phyloP scores from a whole-genome alignment of 2,113 vertebrate species.

The Haemorhous mexicanus region DNA sequence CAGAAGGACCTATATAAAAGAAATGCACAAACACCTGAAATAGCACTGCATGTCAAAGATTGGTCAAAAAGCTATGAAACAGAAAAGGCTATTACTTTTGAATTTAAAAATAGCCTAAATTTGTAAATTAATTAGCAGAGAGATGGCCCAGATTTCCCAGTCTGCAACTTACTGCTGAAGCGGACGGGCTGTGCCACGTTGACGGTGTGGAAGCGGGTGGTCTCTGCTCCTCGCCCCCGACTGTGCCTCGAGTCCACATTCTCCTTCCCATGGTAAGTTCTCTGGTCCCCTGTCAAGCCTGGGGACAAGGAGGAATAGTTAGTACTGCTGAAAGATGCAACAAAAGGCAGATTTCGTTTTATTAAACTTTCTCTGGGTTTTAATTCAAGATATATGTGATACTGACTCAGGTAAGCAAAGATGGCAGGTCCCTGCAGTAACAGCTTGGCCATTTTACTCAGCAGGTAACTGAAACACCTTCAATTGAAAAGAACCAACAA shows the following conservation, averaged over 20 bases:
- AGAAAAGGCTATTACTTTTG: background rate
- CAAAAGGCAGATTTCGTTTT: background rate
- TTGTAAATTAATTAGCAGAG: background rate
- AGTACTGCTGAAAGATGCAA: background rate
- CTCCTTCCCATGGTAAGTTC: slow-evolving; percentile 84
- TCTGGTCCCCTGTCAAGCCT: slow-evolving; percentile 85
- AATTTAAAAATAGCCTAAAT: background rate
- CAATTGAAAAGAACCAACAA: background rate
- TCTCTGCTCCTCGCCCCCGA: slow-evolving; percentile 68
- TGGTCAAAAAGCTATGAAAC: background rate
- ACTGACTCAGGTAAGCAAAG: background rate
- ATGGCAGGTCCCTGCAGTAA: background rate
- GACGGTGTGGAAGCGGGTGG: slow-evolving; percentile 72
- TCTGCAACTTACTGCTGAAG: slow-evolving; percentile 92
- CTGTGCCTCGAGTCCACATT: slow-evolving; percentile 69
- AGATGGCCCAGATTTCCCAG: slow-evolving; percentile 45
- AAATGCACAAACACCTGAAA: background rate
- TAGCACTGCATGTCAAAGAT: background rate
- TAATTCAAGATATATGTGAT: background rate
- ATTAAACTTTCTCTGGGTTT: background rate
- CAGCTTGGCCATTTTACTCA: background rate
- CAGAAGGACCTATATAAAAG: background rate
- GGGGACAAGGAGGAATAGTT: background rate
- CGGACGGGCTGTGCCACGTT: slow-evolving; percentile 91
- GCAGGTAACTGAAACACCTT: background rate